Conservation (phyloP, 1,140 invertebrate species). For the Drosophila seguyi region DNA sequence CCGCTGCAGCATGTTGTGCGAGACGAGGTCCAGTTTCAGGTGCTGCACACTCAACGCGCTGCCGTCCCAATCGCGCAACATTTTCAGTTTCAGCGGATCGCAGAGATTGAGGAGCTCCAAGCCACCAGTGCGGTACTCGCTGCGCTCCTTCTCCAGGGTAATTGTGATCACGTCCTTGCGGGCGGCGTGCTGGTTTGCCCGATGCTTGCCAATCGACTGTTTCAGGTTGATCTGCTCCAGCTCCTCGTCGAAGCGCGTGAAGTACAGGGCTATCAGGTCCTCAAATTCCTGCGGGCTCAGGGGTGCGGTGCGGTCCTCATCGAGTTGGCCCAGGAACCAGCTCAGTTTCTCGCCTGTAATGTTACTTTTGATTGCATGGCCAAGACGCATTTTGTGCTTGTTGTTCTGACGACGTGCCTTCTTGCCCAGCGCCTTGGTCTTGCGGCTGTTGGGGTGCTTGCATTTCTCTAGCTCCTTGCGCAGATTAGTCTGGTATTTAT, state of each 20-base stretch:
- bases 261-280: constrained; percentile 86
- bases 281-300: constrained; percentile 87
- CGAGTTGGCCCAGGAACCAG: constrained; percentile 89
- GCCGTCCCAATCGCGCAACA: constrained; percentile 80
- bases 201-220: constrained; percentile 90
- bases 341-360: constrained; percentile 90
- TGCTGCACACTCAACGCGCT: constrained; percentile 82
- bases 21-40: constrained; percentile 80
- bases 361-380: constrained; percentile 89
- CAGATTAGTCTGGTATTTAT: constrained; percentile 66
- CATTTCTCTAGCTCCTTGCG: constrained; percentile 87
- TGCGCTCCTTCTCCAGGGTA: constrained; percentile 88
- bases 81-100: constrained; percentile 75
- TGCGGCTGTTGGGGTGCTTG: constrained; percentile 92
- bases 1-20: constrained; percentile 70
- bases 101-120: constrained; percentile 86
- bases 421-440: constrained; percentile 89
- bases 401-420: constrained; percentile 88
- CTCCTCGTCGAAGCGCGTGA: constrained; percentile 90
- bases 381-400: constrained; percentile 88
- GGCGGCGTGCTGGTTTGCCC: constrained; percentile 89
- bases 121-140: constrained; percentile 90
- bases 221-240: constrained; percentile 91
- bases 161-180: constrained; percentile 91
- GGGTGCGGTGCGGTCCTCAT: constrained; percentile 85